phyloP scores from a whole-genome alignment of 2,797 vertebrate genomes.

The Moxostoma hubbsi region DNA sequence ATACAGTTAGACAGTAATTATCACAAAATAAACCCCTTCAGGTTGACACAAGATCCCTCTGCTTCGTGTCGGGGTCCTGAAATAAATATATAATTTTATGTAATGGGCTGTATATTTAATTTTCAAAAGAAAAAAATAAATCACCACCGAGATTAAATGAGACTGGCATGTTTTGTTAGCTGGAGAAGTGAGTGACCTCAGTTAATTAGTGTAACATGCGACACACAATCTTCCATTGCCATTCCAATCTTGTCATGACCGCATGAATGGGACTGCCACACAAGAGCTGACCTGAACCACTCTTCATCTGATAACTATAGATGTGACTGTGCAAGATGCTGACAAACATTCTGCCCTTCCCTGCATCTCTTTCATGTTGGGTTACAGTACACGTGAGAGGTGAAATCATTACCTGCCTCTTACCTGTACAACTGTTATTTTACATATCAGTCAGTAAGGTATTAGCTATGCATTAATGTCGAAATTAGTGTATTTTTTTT shows the following conservation, averaged over 20 bases:
- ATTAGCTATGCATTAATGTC: no score
- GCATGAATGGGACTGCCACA: not conserved
- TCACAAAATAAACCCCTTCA: no score
- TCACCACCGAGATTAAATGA: not conserved
- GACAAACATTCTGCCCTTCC: not conserved
- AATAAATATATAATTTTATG: no score
- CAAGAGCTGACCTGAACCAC: not conserved
- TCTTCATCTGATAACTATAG: not conserved
- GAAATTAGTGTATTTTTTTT: no score
- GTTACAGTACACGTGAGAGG: not conserved
- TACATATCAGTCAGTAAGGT: no score
- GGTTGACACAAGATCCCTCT: no score
- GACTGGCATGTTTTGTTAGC: constrained; percentile 49
- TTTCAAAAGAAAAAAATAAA: no score
- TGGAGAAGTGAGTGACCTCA: constrained; percentile 43
- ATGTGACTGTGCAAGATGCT: not conserved
- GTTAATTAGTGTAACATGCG: constrained; percentile 30
- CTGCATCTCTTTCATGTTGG: not conserved
- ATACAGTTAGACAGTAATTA: no score
- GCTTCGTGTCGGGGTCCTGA: no score
- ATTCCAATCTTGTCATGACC: no score
- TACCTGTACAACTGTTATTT: no score
- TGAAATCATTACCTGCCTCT: not conserved
- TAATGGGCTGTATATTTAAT: no score
- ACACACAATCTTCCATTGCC: not conserved